phyloP scores from a whole-genome alignment of 2,888 invertebrate species.

The Hypomecis punctinalis region DNA sequence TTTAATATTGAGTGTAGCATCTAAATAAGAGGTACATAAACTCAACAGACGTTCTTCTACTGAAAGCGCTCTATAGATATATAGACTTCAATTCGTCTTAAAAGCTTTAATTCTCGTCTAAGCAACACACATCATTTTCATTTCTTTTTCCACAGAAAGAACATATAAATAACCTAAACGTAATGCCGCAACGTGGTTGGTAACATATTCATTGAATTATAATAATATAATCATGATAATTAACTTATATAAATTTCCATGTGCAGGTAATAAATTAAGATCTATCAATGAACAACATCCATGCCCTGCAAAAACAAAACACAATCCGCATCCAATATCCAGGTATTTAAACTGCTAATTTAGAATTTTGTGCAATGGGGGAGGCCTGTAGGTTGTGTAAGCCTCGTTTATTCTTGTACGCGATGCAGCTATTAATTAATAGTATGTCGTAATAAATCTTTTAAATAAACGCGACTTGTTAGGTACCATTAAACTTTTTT shows the following conservation, averaged over 20 bases:
- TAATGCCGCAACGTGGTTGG: too few species aligned
- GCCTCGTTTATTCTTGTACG: not conserved
- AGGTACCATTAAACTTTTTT: too few species aligned
- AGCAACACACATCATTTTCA: constrained; percentile 4
- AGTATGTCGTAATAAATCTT: not conserved
- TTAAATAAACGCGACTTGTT: not conserved
- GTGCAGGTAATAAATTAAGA: constrained; percentile 4
- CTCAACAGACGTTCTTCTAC: too few species aligned
- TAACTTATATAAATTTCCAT: too few species aligned
- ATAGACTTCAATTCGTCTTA: not conserved
- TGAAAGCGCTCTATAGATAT: too few species aligned
- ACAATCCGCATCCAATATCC: not conserved
- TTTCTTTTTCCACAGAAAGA: not conserved
- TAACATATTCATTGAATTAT: too few species aligned
- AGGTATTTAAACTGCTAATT: not conserved
- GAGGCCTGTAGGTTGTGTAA: not conserved
- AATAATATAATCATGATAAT: too few species aligned
- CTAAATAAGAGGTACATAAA: too few species aligned
- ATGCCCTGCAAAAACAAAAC: not conserved
- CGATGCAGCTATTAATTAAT: too few species aligned
- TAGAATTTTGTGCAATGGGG: not conserved
- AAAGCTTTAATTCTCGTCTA: not conserved
- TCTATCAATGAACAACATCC: constrained; percentile 2
- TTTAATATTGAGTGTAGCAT: too few species aligned
- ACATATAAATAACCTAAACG: too few species aligned